A percentile compares a stretch with the other conserved stretches of the same genome.
Conservation (phyloP, 2,888 invertebrate genomes). For the Dendrolimus pini region DNA sequence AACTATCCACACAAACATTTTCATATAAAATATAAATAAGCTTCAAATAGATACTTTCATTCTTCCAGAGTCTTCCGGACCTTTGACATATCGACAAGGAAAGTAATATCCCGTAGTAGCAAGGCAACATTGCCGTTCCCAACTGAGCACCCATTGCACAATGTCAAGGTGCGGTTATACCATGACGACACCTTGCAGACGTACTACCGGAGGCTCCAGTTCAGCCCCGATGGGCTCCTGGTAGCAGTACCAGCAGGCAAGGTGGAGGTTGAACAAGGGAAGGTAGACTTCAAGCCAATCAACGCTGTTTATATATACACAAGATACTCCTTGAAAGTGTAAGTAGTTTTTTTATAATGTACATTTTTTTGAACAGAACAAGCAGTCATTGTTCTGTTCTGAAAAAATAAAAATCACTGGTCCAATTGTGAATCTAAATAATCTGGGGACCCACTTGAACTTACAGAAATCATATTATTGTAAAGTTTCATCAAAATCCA, state of each 20-base stretch:
- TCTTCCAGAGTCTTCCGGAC: slow-evolving; percentile 79
- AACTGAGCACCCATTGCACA: slow-evolving; percentile 74
- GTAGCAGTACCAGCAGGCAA: slow-evolving; percentile 94
- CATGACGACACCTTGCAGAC: slow-evolving; percentile 96
- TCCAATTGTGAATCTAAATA: too few relatives aligned
- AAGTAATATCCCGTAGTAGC: slow-evolving; percentile 80
- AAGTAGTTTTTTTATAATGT: slow-evolving; percentile 28
- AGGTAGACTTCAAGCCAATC: slow-evolving; percentile 74
- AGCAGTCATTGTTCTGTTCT: too few relatives aligned
- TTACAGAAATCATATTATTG: too few relatives aligned
- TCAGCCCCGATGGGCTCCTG: slow-evolving; percentile 94
- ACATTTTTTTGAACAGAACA: neutral
- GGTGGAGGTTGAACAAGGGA: slow-evolving; percentile 81
- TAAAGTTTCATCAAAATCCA: too few relatives aligned
- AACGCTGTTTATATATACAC: slow-evolving; percentile 78
- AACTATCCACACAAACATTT: too few relatives aligned
- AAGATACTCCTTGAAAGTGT: slow-evolving; percentile 78
- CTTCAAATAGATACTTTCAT: neutral
- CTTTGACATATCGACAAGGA: slow-evolving; percentile 81
- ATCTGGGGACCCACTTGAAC: too few relatives aligned
- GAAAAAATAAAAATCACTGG: too few relatives aligned
- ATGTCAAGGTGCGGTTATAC: slow-evolving; percentile 82
- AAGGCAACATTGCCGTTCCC: slow-evolving; percentile 78
- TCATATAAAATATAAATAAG: too few relatives aligned
- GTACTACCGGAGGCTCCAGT: slow-evolving; percentile 92